Evolutionary conservation across 2,797 vertebrate genomes (phyloP).

Genomic region (Heterohyrax brucei): DNA sequence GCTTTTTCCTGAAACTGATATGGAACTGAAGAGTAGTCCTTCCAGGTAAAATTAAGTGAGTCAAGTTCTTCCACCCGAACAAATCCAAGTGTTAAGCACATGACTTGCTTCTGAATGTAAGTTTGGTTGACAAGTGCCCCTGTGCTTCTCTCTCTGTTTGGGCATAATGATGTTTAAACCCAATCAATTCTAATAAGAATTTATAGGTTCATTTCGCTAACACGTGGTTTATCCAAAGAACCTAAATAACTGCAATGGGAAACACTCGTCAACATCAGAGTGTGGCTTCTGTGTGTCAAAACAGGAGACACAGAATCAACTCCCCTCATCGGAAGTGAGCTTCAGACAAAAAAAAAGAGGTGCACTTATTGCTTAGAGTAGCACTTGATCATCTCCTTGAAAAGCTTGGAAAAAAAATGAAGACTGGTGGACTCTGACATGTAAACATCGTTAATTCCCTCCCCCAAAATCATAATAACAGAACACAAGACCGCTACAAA

Average conservation of each 20-base stretch:
- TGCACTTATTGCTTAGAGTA: neutral
- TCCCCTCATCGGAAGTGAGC: neutral
- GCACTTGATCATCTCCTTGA: neutral
- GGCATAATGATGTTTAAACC: neutral
- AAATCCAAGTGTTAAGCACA: slow-evolving; percentile 35
- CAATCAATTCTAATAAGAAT: neutral
- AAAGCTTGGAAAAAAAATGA: neutral
- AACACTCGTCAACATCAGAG: neutral
- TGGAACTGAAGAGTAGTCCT: neutral
- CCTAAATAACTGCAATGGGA: neutral
- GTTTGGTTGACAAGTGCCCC: neutral
- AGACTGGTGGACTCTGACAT: slow-evolving; percentile 10
- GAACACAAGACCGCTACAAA: neutral
- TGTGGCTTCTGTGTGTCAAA: neutral
- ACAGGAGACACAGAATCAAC: neutral
- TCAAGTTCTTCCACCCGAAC: slow-evolving; percentile 9
- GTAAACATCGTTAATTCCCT: slow-evolving; percentile 48
- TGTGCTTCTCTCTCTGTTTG: neutral
- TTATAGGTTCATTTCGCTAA: neutral
- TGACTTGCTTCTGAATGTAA: neutral
- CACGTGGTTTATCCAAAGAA: neutral
- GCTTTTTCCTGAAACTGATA: neutral
- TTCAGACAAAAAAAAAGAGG: neutral
- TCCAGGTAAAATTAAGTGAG: neutral
- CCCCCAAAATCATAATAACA: neutral